Conservation (phyloP, 2,113 vertebrate genomes). For the Lates calcarifer region DNA sequence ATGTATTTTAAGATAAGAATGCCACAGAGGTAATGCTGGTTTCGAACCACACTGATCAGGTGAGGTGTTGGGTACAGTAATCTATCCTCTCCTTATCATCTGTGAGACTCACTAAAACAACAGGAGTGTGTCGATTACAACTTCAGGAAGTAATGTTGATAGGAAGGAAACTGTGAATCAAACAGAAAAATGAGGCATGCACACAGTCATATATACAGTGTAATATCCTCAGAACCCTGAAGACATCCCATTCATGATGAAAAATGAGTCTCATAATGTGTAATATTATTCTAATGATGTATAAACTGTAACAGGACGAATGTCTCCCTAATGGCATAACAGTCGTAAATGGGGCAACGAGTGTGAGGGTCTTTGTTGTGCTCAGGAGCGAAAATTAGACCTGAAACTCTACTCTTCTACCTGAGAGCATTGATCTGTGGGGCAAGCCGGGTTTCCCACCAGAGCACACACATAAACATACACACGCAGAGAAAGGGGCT, state of each 20-base stretch:
- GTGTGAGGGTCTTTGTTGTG: constrained; percentile 22
- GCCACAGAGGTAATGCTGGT: neutral
- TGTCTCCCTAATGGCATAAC: constrained; percentile 17
- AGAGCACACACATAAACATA: constrained; percentile 42
- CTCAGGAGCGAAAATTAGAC: constrained; percentile 26
- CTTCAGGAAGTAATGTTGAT: constrained; percentile 3
- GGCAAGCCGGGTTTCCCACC: constrained; percentile 66
- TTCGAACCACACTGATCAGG: neutral
- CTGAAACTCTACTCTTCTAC: constrained; percentile 72
- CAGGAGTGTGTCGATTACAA: constrained; percentile 1
- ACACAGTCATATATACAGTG: neutral
- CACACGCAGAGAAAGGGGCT: constrained; percentile 51
- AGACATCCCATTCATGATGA: constrained; percentile 39
- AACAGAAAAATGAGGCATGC: neutral
- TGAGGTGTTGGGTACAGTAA: neutral
- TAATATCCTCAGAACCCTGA: constrained; percentile 29
- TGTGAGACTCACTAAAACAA: constrained; percentile 24
- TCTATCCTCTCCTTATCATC: neutral
- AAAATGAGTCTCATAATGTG: constrained; percentile 42
- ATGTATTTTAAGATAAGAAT: neutral
- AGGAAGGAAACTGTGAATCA: constrained; percentile 7
- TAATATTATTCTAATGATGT: constrained; percentile 42
- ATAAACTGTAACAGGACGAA: constrained; percentile 25
- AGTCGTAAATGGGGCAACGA: constrained; percentile 33
- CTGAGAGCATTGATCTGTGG: constrained; percentile 63